Evolutionary conservation across 2,888 invertebrate species (phyloP).

Genomic region (Limulus polyphemus): DNA sequence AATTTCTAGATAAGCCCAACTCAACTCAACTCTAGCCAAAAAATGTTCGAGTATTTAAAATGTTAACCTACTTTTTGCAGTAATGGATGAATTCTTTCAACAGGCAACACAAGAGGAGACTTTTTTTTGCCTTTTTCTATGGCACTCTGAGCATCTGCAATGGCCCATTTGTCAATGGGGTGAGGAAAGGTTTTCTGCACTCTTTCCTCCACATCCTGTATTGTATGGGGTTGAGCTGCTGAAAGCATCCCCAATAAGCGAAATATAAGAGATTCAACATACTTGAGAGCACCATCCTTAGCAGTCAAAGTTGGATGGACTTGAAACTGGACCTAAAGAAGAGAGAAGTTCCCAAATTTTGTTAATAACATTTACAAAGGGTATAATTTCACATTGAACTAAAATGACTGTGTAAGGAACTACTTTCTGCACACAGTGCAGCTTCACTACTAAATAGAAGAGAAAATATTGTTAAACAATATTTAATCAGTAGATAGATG

Average conservation of each 20-base stretch:
- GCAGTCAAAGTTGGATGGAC: conserved; percentile 75
- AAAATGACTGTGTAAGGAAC: no score
- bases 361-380: neutral
- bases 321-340: conserved; percentile 66
- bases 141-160: conserved; percentile 73
- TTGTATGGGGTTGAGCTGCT: conserved; percentile 33
- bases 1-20: no score
- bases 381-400: neutral
- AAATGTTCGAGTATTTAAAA: no score
- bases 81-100: conserved; percentile 77
- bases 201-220: conserved; percentile 83
- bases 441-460: no score
- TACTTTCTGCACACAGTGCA: no score
- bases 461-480: no score
- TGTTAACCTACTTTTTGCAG: conserved; percentile 49
- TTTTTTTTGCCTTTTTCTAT: conserved; percentile 61
- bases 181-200: conserved; percentile 86
- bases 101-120: conserved; percentile 58
- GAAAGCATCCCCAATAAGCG: conserved; percentile 73
- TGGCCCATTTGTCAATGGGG: conserved; percentile 86
- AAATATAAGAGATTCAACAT: conserved; percentile 81
- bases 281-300: conserved; percentile 76
- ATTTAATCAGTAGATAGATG: no score
- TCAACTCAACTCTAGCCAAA: no score
- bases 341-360: conserved; percentile 8